Evolutionary conservation across 2,888 invertebrate species (phyloP), one percentile per base, ranked within the genome.

Genomic region (Callinectes sapidus): DNA sequence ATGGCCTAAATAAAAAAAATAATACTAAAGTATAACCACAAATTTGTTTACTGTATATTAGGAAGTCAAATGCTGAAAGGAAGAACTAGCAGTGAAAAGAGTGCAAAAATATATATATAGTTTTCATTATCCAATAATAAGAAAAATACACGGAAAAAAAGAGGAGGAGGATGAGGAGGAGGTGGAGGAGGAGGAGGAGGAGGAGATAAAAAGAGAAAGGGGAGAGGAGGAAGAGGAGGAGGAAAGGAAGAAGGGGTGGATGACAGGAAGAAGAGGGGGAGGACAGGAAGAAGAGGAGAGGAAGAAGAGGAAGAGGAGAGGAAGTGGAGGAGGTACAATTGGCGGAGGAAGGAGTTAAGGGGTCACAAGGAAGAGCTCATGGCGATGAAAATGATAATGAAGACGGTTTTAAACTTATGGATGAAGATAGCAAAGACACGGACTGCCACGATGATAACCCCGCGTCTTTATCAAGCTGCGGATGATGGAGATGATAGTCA

Each of bases 401-500:
- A 81, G 81, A 81, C 35, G 16, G 35, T n/a, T 35, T 6, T 28
- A 23, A 81, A 81, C 81, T 81, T 81, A 81, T 81, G 81, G 81
- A 81, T 35, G 81, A 81, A 81, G 81, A 81, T 81, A 81, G 81
- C 16, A 35, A 81, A 16, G 81, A 8, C 81, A 14, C 16, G 16
- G 81, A 23, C 81, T 81, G 81, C 35, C 81, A 81, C 14, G 81
- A 35, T 35, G 81, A 81, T 81, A 81, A 81, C 81, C 81, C 81
- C 16, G 81, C 32, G 5, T 81, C 81, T 81, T 81, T 81, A 81
- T 81, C 81, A 81, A 81, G 35, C 32, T 32, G 81, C 2, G 81
- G 81, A 81, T 81, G 81, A 81, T 81, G 81, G 35, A 81, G 81
- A 81, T 35, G 81, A 81, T 81, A 81, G 81, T 81, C 14, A 81